These are phyloP conservation scores for Epistrophe eligans DNA, from an alignment of 2,888 invertebrate genomes.

Conservation along the genomic window DNA sequence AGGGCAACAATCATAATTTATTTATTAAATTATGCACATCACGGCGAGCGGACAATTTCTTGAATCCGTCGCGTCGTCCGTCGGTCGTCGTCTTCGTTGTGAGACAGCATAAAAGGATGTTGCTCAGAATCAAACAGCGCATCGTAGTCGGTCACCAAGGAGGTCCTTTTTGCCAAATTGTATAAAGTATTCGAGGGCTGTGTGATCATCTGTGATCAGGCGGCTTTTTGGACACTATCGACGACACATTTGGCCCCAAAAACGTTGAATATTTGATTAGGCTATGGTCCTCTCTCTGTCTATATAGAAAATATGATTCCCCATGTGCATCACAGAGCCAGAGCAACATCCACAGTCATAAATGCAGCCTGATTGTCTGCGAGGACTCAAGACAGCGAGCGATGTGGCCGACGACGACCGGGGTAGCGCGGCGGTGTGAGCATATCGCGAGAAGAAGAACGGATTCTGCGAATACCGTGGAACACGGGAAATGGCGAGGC, in stretches of 20 bases:
- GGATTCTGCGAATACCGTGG: conserved; percentile 74
- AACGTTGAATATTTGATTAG: conserved; percentile 76
- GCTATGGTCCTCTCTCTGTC: conserved; percentile 1
- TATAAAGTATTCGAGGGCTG: conserved; percentile 29
- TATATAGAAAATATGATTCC: conserved; percentile 43
- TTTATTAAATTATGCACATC: conserved; percentile 78
- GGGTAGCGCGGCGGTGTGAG: neutral
- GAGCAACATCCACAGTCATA: conserved; percentile 63
- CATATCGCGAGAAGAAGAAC: conserved; percentile 23
- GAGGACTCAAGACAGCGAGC: conserved; percentile 34
- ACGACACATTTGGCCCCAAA: conserved; percentile 73
- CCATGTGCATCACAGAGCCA: neutral
- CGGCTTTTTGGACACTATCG: conserved; percentile 83
- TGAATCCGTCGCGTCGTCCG: conserved; percentile 1
- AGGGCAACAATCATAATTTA: conserved; percentile 76
- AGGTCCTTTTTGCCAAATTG: conserved; percentile 74
- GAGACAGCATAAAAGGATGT: conserved; percentile 54
- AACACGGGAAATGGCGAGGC: conserved; percentile 56
- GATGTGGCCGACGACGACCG: neutral
- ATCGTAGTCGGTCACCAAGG: conserved; percentile 37
- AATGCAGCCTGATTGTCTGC: conserved; percentile 78
- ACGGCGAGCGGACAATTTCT: conserved; percentile 64
- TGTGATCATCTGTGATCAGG: conserved; percentile 77
- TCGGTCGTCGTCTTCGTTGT: neutral
- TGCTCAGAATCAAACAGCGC: conserved; percentile 15